phyloP scores from a whole-genome alignment of 2,888 invertebrate genomes.

The Fragum whitleyi region DNA sequence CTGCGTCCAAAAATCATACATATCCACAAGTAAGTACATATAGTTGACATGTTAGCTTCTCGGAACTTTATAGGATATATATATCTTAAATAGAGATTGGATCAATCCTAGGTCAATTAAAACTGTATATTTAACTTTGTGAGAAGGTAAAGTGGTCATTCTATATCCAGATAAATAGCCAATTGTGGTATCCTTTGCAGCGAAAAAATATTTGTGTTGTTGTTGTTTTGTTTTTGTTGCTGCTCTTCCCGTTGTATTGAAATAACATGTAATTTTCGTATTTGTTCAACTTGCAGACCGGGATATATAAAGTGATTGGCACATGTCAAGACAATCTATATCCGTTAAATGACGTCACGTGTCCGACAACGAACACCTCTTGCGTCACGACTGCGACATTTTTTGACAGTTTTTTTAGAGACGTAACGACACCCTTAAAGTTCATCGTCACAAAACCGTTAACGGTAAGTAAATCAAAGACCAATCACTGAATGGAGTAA shows the following conservation, averaged over 20 bases:
- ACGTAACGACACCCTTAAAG: background rate
- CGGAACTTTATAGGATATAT: no score
- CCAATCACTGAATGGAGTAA: no score
- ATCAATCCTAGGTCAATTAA: no score
- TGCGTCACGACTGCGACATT: background rate
- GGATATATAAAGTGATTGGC: background rate
- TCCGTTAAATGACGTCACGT: background rate
- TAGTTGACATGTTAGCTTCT: background rate
- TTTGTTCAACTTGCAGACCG: background rate
- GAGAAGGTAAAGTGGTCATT: no score
- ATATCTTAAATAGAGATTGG: no score
- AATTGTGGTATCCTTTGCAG: no score
- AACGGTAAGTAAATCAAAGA: background rate
- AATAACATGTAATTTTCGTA: no score
- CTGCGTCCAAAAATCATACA: background rate
- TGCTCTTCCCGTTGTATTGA: no score
- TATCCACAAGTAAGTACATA: background rate
- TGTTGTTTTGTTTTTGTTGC: no score
- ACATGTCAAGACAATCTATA: background rate
- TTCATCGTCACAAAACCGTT: background rate
- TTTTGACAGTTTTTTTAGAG: background rate
- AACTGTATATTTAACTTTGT: no score
- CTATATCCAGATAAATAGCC: no score
- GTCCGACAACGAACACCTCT: background rate
- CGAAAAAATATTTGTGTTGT: no score